A percentile compares a stretch with the other conserved stretches of the same genome.
phyloP scores from a whole-genome alignment of 2,797 vertebrate genomes.

The Poeciliopsis paucimaculata region DNA sequence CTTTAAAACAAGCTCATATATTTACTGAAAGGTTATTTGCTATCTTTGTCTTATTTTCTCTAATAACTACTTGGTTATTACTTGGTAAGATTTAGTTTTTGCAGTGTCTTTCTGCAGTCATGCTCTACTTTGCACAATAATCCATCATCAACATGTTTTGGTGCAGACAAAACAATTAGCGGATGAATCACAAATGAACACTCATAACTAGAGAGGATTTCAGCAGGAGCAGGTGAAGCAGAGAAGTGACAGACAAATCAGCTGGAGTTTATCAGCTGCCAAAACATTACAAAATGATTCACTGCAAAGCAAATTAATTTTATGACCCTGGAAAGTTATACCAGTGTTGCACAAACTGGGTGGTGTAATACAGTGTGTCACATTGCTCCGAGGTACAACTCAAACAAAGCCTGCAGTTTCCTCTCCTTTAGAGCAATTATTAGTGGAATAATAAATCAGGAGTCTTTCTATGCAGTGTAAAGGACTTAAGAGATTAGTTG shows the following conservation, averaged over 20 bases:
- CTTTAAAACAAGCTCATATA: no score
- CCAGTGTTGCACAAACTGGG: slow-evolving; percentile 20
- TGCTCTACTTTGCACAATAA: background rate
- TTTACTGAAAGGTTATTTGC: no score
- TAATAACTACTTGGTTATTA: no score
- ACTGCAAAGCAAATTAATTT: slow-evolving; percentile 3
- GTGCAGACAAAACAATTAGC: slow-evolving; percentile 34
- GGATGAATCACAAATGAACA: slow-evolving; percentile 3
- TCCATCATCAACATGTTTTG: slow-evolving; percentile 7
- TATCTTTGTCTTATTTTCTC: no score
- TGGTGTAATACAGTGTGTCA: background rate
- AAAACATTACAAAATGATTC: background rate
- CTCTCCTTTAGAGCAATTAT: background rate
- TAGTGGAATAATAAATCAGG: background rate
- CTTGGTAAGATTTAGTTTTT: no score
- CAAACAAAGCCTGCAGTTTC: background rate
- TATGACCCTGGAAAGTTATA: slow-evolving; percentile 10
- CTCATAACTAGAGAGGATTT: background rate
- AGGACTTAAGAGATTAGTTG: background rate
- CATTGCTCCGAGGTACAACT: background rate
- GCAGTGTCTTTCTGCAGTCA: background rate
- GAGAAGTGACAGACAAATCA: background rate
- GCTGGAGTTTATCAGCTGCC: background rate
- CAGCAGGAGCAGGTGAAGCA: no score
- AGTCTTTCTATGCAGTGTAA: slow-evolving; percentile 3